Percentiles rank a stretch among this genome's conserved stretches.
These are phyloP conservation scores for Bambusicola thoracicus DNA, from an alignment of 2,113 vertebrate species.

Conservation along the genomic window DNA sequence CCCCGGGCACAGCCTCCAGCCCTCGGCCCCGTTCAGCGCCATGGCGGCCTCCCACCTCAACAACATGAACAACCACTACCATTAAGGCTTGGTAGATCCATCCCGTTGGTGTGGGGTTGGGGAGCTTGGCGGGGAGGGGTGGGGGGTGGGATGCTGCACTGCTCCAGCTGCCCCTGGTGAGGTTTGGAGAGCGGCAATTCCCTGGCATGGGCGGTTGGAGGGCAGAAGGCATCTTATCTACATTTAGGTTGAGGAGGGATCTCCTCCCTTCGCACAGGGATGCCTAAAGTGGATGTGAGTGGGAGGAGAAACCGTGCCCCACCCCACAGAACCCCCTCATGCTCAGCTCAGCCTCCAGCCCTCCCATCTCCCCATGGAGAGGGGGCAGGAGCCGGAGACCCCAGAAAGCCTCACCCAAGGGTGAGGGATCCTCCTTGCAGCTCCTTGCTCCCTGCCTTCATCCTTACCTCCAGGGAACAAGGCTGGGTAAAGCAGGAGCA, in stretches of 20 bases:
- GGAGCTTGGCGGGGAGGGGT: neutral
- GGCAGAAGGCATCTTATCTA: neutral
- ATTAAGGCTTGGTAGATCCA: constrained; percentile 73
- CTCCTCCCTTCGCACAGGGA: fast-evolving
- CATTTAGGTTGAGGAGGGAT: neutral
- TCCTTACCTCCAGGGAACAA: neutral
- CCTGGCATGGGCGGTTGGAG: neutral
- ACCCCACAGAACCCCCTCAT: fast-evolving
- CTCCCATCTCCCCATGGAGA: neutral
- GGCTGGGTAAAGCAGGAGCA: neutral
- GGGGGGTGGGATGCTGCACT: neutral
- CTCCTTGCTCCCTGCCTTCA: neutral
- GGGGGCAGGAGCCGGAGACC: neutral
- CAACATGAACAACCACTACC: constrained; percentile 90
- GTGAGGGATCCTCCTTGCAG: neutral
- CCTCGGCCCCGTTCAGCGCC: constrained; percentile 85
- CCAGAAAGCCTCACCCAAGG: neutral
- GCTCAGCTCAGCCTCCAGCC: neutral
- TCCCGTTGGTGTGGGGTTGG: neutral
- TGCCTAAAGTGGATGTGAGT: neutral
- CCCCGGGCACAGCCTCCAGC: constrained; percentile 88
- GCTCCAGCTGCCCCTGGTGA: neutral
- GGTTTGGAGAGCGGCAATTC: neutral
- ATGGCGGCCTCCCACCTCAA: constrained; percentile 92
- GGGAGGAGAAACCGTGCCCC: neutral